Evolutionary conservation across 2,888 invertebrate species (phyloP), one percentile per base, ranked within the genome.

Genomic region (Cylloceria caligata): DNA sequence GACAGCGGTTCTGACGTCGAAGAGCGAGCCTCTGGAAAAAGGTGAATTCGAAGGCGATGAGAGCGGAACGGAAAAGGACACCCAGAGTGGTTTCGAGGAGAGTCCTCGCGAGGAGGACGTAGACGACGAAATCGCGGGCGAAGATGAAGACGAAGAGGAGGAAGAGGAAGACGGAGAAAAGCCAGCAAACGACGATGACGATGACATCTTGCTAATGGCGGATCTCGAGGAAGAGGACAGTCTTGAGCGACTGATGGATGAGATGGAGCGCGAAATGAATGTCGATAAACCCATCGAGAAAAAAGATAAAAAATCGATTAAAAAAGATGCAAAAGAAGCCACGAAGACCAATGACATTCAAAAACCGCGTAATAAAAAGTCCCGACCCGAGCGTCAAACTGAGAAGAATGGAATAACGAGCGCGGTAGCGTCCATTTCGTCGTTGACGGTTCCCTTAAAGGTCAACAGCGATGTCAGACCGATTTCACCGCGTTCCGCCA

Each of bases 161-260:
- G 87, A 90, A 60, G 88, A 87, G 24, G 85, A 42, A 39, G 86
- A 83, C 9, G 90, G 91, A 3, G 91, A 90, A 34, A 90, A 89
- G 11, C 64, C 84, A n/a, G 80, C 84, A 9, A 83, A 84, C 27
- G 91, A 91, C 16, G 93, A 91, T 45, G 93, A 93, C 68, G 91
- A 92, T 67, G 92, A 92, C 47, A 86, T 90, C 16, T 86, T 92
- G 21, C 83, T 91, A n/a, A 92, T 92, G 88, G 91, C 89, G 19
- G 92, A 93, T 86, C 90, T 93, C 34, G 92, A 93, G 81, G 93
- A 93, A 76, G 91, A 93, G 62, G 93, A 93, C 83, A 94, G 94
- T 86, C 89, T 94, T 60, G 94, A 94, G 77, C 93, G 93, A 3
- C 87, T 94, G 39, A 94, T 94, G 93, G 92, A 94, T 71, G 94